These are phyloP conservation scores for Xylocopa sonorina DNA, from an alignment of 1,140 invertebrate species.

Conservation along the genomic window DNA sequence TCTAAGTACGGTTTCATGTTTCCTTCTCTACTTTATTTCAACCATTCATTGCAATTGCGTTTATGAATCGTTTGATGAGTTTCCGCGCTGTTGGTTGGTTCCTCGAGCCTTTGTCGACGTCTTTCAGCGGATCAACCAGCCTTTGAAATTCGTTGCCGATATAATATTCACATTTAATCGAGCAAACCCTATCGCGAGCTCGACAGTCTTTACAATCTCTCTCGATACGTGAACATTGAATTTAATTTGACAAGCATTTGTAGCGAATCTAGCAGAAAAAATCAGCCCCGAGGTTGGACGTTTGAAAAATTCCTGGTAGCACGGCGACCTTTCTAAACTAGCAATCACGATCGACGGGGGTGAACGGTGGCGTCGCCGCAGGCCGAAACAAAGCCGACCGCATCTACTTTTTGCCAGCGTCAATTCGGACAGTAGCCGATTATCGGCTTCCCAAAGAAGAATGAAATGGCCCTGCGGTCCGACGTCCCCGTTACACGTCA, in stretches of 20 bases:
- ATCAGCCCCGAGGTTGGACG: neutral
- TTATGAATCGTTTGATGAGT: neutral
- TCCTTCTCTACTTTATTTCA: too few relatives aligned
- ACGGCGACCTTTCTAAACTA: conserved; percentile 14
- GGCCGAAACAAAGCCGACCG: conserved; percentile 23
- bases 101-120: neutral
- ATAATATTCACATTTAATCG: conserved; percentile 1
- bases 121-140: neutral
- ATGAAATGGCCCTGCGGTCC: conserved; percentile 11
- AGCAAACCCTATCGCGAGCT: too few relatives aligned
- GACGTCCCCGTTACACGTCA: neutral
- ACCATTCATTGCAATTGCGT: too few relatives aligned
- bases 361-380: conserved; percentile 9
- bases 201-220: neutral
- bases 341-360: conserved; percentile 23
- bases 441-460: conserved; percentile 37
- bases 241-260: neutral
- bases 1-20: too few relatives aligned
- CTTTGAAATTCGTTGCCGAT: neutral
- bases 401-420: conserved; percentile 37
- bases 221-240: neutral
- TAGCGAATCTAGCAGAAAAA: conserved; percentile 20
- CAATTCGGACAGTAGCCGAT: conserved; percentile 43
- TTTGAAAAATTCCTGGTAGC: conserved; percentile 33
- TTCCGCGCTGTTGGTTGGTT: neutral